Evolutionary conservation across 1,140 invertebrate genomes (phyloP).

Genomic region (Cherax quadricarinatus): DNA sequence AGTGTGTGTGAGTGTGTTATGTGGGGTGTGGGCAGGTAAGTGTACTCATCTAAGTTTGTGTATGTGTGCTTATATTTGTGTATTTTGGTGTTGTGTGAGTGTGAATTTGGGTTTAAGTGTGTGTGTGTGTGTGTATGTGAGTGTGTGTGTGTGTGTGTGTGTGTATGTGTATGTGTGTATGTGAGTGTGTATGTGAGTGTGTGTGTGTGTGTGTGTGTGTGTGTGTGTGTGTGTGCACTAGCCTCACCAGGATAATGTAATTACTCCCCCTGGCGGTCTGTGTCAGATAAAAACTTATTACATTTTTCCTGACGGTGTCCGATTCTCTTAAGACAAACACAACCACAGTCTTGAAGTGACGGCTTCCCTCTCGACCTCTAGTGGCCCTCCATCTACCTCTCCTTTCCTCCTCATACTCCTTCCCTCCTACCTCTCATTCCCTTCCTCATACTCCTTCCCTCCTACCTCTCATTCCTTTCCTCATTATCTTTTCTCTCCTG

Average conservation of each 20-base stretch:
- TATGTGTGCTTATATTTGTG: too few relatives aligned
- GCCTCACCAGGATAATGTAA: not conserved
- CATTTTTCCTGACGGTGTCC: not conserved
- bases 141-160: too few relatives aligned
- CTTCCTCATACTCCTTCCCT: not conserved
- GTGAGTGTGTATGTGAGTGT: too few relatives aligned
- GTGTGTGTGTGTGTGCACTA: not conserved
- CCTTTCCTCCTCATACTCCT: not conserved
- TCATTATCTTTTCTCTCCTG: not conserved
- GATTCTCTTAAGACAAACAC: not conserved
- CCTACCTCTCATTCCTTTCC: not conserved
- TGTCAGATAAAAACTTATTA: conserved; percentile 1
- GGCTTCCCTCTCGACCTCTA: not conserved
- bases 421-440: not conserved
- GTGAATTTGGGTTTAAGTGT: too few relatives aligned
- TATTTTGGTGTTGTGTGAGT: too few relatives aligned
- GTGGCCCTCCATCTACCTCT: not conserved
- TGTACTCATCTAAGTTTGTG: too few relatives aligned
- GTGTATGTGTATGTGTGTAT: too few relatives aligned
- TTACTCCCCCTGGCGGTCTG: not conserved
- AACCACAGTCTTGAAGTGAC: not conserved
- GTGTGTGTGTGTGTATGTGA: too few relatives aligned
- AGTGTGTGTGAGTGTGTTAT: too few relatives aligned
- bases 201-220: too few relatives aligned
- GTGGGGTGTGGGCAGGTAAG: too few relatives aligned